Conservation (phyloP, 2,797 vertebrate genomes). For the Coracias cyanogaster region DNA sequence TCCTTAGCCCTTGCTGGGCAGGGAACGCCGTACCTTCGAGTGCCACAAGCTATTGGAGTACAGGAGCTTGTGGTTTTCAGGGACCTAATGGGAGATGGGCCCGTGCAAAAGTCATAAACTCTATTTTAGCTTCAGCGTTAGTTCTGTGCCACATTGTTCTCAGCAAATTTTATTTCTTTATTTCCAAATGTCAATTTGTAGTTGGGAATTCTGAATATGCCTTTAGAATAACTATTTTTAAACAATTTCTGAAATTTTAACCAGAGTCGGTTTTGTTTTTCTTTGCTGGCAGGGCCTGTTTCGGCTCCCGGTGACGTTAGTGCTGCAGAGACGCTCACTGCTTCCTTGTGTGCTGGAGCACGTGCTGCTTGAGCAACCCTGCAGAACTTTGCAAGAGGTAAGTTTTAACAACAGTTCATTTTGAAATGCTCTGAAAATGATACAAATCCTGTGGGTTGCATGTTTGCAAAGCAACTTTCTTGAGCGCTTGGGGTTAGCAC, state of each 20-base stretch:
- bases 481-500: background rate
- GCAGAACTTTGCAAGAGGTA: background rate
- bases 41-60: fast-evolving
- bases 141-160: background rate
- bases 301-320: background rate
- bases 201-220: background rate
- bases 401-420: background rate
- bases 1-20: background rate
- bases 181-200: background rate
- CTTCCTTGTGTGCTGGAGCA: background rate
- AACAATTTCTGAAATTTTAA: background rate
- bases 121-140: background rate
- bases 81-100: background rate
- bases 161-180: background rate
- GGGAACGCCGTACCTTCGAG: background rate
- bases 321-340: background rate
- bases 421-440: background rate
- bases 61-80: background rate
- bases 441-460: background rate
- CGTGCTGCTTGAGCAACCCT: fast-evolving
- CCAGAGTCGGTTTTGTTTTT: background rate
- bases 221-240: background rate
- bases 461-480: background rate
- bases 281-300: background rate
- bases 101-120: background rate